These are phyloP conservation scores for Drosophila melanogaster DNA, from an alignment of 1,140 invertebrate species.

Conservation along the genomic window Release_6_plus_ISO1_MT NT_033779.5:17208501-17209000, in stretches of 20 bases:
- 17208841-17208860: constrained; percentile 16
- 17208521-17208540: constrained; percentile 7
- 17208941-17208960: constrained; percentile 12
- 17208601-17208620: constrained; percentile 27
- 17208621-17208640: constrained; percentile 73
- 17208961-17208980: constrained; percentile 48
- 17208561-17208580: constrained; percentile 45
- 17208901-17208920: not conserved
- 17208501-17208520: constrained; percentile 9
- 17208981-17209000: constrained; percentile 38
- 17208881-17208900: constrained; percentile 41
- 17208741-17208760: not conserved
- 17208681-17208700: constrained; percentile 51
- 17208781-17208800: constrained; percentile 82
- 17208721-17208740: constrained; percentile 17
- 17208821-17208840: constrained; percentile 53
- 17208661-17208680: constrained; percentile 41
- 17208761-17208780: constrained; percentile 44
- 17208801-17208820: constrained; percentile 82
- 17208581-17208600: constrained; percentile 27
- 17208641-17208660: constrained; percentile 30
- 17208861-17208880: constrained; percentile 18
- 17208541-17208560: constrained; percentile 1
- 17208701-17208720: constrained; percentile 72
- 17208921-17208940: not conserved